A percentile compares a stretch with the other conserved stretches of the same genome.
These are phyloP conservation scores for Coregonus ussuriensis DNA, from an alignment of 2,797 vertebrate genomes.

Conservation along the genomic window DNA sequence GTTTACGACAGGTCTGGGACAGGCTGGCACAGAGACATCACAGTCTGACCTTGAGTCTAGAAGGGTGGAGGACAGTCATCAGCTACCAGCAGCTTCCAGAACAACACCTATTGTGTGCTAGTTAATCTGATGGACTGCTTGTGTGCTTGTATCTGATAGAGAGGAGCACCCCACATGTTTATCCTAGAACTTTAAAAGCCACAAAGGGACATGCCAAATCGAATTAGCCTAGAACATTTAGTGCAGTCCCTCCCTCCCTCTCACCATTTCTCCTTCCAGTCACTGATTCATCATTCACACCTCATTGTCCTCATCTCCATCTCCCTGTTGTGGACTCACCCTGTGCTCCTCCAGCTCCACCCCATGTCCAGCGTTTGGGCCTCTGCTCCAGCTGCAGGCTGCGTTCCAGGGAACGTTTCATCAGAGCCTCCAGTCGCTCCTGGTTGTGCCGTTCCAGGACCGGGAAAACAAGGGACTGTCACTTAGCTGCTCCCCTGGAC, in stretches of 20 bases:
- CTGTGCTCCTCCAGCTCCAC: conserved; percentile 68
- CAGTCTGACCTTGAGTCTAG: not conserved
- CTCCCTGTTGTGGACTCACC: conserved; percentile 70
- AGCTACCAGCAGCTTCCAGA: not conserved
- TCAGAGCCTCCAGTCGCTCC: conserved; percentile 94
- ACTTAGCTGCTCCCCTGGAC: not conserved
- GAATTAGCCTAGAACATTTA: conserved; percentile 12
- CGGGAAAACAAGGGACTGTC: conserved; percentile 10
- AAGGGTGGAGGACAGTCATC: not conserved
- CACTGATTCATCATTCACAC: conserved; percentile 8
- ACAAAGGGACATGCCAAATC: not conserved
- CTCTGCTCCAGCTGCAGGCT: conserved; percentile 93
- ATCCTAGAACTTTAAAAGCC: not conserved
- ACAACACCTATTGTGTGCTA: not conserved
- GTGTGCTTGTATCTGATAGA: conserved; percentile 25
- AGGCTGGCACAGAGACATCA: not conserved
- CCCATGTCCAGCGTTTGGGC: conserved; percentile 87
- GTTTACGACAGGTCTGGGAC: not conserved
- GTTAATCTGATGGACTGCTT: not conserved
- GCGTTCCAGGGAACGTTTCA: conserved; percentile 91
- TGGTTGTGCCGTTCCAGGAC: conserved; percentile 51
- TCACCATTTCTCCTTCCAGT: conserved; percentile 15
- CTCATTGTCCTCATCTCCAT: not conserved
- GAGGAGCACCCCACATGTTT: conserved; percentile 30
- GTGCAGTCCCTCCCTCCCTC: conserved; percentile 4